Evolutionary conservation across 2,888 invertebrate genomes (phyloP).

Genomic region (Ctenicera cuprea): DNA sequence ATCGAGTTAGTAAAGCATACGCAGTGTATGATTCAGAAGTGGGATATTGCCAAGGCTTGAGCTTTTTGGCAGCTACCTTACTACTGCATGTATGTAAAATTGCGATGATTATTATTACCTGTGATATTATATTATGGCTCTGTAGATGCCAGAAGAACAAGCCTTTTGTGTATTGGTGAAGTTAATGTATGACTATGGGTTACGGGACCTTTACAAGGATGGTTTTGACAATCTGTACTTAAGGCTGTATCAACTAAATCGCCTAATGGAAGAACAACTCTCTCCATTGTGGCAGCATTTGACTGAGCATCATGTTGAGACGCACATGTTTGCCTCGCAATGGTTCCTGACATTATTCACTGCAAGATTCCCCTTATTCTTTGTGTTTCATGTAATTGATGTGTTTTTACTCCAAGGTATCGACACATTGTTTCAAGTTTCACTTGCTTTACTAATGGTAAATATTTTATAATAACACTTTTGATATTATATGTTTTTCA

Average conservation of each 20-base stretch:
- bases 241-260: slow-evolving; percentile 94
- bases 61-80: slow-evolving; percentile 97
- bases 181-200: slow-evolving; percentile 96
- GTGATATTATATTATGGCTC: slow-evolving; percentile 44
- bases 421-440: slow-evolving; percentile 97
- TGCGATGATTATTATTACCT: slow-evolving; percentile 37
- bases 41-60: slow-evolving; percentile 98
- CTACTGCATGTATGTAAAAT: slow-evolving; percentile 85
- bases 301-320: slow-evolving; percentile 88
- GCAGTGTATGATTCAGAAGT: slow-evolving; percentile 98
- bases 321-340: slow-evolving; percentile 99
- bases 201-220: slow-evolving; percentile 96
- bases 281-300: slow-evolving; percentile 89
- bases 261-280: slow-evolving; percentile 93
- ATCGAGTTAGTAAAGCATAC: slow-evolving; percentile 97
- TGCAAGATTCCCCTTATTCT: slow-evolving; percentile 96
- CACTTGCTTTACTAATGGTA: slow-evolving; percentile 93
- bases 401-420: slow-evolving; percentile 96
- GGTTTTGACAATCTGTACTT: slow-evolving; percentile 97
- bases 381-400: slow-evolving; percentile 98
- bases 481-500: too few relatives aligned
- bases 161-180: slow-evolving; percentile 97
- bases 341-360: slow-evolving; percentile 99
- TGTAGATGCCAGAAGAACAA: slow-evolving; percentile 99
- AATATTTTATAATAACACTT: slow-evolving; percentile 61